Evolutionary conservation across 2,888 invertebrate genomes (phyloP), one percentile per base, ranked within the genome.

Genomic region (Hecatera dysodea): DNA sequence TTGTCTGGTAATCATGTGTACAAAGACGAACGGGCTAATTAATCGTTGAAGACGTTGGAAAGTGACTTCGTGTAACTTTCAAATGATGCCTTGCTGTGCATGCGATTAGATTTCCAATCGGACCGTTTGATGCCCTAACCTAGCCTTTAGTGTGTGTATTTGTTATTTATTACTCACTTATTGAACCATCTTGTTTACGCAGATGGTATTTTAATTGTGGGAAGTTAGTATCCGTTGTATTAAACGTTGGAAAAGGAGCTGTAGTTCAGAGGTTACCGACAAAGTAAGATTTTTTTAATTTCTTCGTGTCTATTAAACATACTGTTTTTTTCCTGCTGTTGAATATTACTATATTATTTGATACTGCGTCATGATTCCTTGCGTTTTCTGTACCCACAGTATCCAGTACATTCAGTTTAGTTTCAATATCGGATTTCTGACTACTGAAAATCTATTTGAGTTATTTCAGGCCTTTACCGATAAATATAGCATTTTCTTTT

Each of bases 1-100:
- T 78, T 78, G 72, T 78, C 73, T 75, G 70, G 46, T 71, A 73
- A 78, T 70, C 68, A 72, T 67, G 71, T 83, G 72, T 77, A 87
- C 85, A 89, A 88, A 85, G 84, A 85, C 85, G 83, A 85, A 86
- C 84, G 65, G 78, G 83, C 84, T 90, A 89, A 90, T 90, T 90
- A 90, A 88, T 88, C 83, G 83, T 68, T 63, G 75, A 77, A 85
- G 84, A 84, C 83, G 85, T 86, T 88, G 83, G 89, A 90, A 90
- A 90, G 90, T 75, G 72, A 78, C 56, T 69, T 73, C 24, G 72
- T 81, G 80, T 87, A 83, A 83, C 90, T 90, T 90, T 89, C 88
- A 88, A 89, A 85, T 84, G 80, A 86, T 84, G 84, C 72, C 76
- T 81, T 72, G 79, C 72, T 78, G 79, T 78, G 82, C 83, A 84